Evolutionary conservation across 1,140 invertebrate species (phyloP).

Genomic region (Caenorhabditis tropicalis): DNA sequence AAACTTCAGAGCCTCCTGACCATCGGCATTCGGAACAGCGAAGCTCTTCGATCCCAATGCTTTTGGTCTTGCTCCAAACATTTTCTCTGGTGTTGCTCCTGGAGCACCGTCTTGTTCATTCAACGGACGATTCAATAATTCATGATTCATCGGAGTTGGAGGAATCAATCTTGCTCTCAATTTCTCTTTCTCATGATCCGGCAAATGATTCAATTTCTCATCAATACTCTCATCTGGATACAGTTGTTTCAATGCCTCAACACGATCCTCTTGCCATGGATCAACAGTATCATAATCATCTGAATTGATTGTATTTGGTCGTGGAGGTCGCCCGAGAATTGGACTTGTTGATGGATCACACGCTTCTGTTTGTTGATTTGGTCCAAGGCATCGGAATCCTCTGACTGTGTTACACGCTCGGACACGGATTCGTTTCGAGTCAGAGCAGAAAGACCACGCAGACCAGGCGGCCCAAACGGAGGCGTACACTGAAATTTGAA

Average conservation of each 20-base stretch:
- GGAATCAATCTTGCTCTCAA: conserved; percentile 12
- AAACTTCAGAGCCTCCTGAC: neutral
- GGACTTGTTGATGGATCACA: conserved; percentile 40
- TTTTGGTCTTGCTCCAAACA: conserved; percentile 4
- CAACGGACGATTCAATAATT: neutral
- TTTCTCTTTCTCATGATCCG: conserved; percentile 25
- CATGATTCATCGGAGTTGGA: conserved; percentile 3
- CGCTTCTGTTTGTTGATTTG: conserved; percentile 59
- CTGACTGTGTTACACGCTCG: conserved; percentile 71
- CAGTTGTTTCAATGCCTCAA: conserved; percentile 64
- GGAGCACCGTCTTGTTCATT: conserved; percentile 42
- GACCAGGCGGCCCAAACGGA: conserved; percentile 71
- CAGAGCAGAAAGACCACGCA: conserved; percentile 70
- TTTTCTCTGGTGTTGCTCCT: conserved; percentile 30
- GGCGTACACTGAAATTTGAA: conserved; percentile 70
- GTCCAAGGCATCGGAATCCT: conserved; percentile 69
- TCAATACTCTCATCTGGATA: conserved; percentile 60
- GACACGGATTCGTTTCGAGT: conserved; percentile 66
- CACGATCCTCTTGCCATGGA: conserved; percentile 66
- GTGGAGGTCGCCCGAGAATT: conserved; percentile 19
- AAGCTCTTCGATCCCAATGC: neutral
- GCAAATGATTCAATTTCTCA: conserved; percentile 26
- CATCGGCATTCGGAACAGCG: neutral
- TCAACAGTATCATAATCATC: conserved; percentile 63
- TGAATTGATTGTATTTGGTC: neutral